Percentiles rank a stretch among this genome's conserved stretches.
These are phyloP conservation scores for Ptychoptera contaminata DNA, from an alignment of 2,888 invertebrate genomes.

Conservation along the genomic window DNA sequence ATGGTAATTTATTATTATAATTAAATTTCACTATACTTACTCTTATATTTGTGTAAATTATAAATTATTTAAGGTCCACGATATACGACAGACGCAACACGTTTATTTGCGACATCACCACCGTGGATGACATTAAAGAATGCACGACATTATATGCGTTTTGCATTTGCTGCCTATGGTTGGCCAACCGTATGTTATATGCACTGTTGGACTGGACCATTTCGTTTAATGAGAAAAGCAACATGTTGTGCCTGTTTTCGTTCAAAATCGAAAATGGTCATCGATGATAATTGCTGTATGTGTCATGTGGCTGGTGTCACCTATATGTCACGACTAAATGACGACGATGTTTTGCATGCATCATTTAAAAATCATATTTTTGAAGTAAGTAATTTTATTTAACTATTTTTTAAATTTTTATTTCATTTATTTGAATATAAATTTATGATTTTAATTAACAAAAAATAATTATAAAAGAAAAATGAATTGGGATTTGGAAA, in stretches of 20 bases:
- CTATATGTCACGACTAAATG: conserved; percentile 54
- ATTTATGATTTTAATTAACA: no score
- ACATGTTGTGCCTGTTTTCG: conserved; percentile 58
- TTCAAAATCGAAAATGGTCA: conserved; percentile 44
- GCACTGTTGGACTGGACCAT: conserved; percentile 58
- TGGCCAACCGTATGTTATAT: conserved; percentile 75
- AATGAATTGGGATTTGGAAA: no score
- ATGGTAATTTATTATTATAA: conserved; percentile 47
- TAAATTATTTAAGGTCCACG: conserved; percentile 3
- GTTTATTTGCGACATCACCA: conserved; percentile 47
- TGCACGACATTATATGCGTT: conserved; percentile 59
- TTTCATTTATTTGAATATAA: not conserved
- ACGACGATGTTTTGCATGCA: conserved; percentile 70
- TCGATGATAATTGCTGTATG: conserved; percentile 81
- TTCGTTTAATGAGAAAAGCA: conserved; percentile 48
- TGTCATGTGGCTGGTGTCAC: conserved; percentile 76
- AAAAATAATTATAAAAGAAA: not conserved
- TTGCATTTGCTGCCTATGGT: conserved; percentile 73
- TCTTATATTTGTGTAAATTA: not conserved
- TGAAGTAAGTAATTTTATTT: conserved; percentile 40
- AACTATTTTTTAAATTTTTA: not conserved
- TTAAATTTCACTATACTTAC: conserved; percentile 28
- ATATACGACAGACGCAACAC: conserved; percentile 28
- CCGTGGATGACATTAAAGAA: conserved; percentile 69
- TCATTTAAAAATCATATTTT: conserved; percentile 75